These are phyloP conservation scores for Eupithecia vulgata DNA, from an alignment of 2,888 invertebrate genomes.

Conservation along the genomic window DNA sequence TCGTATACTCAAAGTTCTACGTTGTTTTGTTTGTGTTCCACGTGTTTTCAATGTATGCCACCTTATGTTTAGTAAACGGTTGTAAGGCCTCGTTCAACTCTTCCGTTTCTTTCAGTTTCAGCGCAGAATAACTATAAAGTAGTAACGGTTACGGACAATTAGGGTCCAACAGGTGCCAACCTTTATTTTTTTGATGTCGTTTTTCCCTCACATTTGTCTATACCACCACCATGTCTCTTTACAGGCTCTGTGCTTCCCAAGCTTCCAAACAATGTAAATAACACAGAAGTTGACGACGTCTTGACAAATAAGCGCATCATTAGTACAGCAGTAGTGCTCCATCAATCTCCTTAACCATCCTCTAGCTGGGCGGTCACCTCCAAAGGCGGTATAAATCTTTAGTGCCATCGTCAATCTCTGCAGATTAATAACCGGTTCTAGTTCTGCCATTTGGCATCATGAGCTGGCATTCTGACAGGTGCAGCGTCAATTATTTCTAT, in stretches of 20 bases:
- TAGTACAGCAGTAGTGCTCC: conserved; percentile 10
- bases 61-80: neutral
- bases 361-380: conserved; percentile 15
- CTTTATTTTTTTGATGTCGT: neutral
- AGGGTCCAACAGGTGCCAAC: neutral
- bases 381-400: conserved; percentile 22
- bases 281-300: neutral
- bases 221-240: neutral
- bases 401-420: conserved; percentile 27
- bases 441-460: conserved; percentile 29
- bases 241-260: neutral
- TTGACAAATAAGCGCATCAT: conserved; percentile 21
- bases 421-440: conserved; percentile 27
- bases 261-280: neutral
- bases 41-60: neutral
- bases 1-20: neutral
- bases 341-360: conserved; percentile 30
- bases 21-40: neutral
- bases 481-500: conserved; percentile 14
- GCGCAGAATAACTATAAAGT: too few relatives aligned
- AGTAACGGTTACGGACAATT: neutral
- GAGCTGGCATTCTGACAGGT: conserved; percentile 26
- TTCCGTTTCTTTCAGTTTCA: neutral
- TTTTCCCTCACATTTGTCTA: neutral
- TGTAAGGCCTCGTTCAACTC: neutral